Percentiles rank a stretch among this genome's conserved stretches.
These are phyloP conservation scores for Anhinga anhinga DNA, from an alignment of 2,113 vertebrate genomes.

Conservation along the genomic window DNA sequence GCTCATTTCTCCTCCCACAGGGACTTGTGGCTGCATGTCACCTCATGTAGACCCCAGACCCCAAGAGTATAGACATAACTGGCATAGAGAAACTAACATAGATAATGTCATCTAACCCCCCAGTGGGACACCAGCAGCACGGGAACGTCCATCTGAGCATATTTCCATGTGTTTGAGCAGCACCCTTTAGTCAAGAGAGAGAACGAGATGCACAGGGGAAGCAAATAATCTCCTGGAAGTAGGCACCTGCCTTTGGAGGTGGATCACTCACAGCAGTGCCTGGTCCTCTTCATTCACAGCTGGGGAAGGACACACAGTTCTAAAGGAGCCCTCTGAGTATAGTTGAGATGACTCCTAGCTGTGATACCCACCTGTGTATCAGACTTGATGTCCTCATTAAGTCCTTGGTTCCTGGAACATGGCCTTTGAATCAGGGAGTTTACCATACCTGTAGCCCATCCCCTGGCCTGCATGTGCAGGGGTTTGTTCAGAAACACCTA, in stretches of 20 bases:
- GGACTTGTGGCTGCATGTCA: not conserved
- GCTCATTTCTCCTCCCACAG: not conserved
- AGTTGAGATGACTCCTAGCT: not conserved
- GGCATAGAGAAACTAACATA: not conserved
- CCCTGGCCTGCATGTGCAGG: not conserved
- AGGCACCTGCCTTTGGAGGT: not conserved
- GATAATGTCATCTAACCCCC: not conserved
- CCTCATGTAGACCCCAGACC: not conserved
- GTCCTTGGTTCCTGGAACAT: not conserved
- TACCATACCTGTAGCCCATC: not conserved
- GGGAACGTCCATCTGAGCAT: not conserved
- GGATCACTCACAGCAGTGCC: not conserved
- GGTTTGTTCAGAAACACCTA: not conserved
- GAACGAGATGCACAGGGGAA: not conserved
- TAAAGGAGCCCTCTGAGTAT: not conserved
- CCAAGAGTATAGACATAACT: not conserved
- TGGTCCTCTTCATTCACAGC: not conserved
- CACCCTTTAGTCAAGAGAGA: not conserved
- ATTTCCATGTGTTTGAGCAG: not conserved
- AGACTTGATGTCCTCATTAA: not conserved
- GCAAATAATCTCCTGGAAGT: not conserved
- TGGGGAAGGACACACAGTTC: not conserved
- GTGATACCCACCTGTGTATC: not conserved
- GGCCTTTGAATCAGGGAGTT: not conserved
- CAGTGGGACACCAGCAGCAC: not conserved